Conservation (phyloP, 2,888 invertebrate species). For the Cosmopolites sordidus region DNA sequence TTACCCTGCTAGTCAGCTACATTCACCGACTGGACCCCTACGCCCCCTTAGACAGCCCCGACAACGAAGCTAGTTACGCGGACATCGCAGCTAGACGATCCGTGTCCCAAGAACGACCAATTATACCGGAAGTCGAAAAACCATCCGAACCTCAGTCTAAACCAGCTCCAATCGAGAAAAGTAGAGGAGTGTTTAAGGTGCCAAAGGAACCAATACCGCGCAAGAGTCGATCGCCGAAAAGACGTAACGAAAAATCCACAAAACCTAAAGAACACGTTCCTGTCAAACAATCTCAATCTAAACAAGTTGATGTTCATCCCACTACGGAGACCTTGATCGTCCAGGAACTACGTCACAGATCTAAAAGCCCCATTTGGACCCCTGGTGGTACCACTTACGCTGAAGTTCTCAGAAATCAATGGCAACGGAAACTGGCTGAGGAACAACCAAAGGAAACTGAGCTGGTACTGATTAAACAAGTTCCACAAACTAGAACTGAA, state of each 20-base stretch:
- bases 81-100: constrained; percentile 65
- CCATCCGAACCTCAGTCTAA: background rate
- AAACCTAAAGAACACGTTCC: constrained; percentile 3
- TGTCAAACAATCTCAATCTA: background rate
- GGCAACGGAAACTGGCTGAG: constrained; percentile 9
- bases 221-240: constrained; percentile 24
- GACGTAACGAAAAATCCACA: constrained; percentile 9
- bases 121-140: background rate
- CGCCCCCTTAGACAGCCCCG: constrained; percentile 51
- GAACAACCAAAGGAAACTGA: constrained; percentile 4
- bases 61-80: constrained; percentile 58
- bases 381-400: constrained; percentile 75
- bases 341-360: constrained; percentile 45
- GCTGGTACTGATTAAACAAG: constrained; percentile 2
- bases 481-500: background rate
- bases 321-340: constrained; percentile 2
- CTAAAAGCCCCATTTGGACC: constrained; percentile 68
- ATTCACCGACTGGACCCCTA: constrained; percentile 75
- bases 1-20: constrained; percentile 66
- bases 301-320: background rate
- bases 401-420: constrained; percentile 67
- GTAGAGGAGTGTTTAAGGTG: background rate
- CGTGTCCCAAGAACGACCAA: constrained; percentile 37
- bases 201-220: constrained; percentile 15
- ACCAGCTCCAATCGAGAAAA: background rate